A percentile compares a stretch with the other conserved stretches of the same genome.
phyloP scores from a whole-genome alignment of 2,113 vertebrate genomes.

The Alligator sinensis region DNA sequence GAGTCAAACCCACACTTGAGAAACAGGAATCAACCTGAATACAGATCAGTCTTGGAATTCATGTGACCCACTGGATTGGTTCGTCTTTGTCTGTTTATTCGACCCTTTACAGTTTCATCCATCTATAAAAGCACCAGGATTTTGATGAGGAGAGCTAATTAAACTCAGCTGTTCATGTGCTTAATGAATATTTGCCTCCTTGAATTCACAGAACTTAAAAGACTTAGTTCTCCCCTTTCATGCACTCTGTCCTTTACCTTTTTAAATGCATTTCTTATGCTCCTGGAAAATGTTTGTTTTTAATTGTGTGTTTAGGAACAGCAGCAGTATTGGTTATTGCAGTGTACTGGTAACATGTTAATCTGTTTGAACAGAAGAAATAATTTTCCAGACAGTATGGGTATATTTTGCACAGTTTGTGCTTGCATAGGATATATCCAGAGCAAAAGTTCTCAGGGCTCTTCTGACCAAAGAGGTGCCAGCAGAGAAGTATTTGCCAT shows the following conservation, averaged over 20 bases:
- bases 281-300: not conserved
- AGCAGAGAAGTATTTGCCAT: not conserved
- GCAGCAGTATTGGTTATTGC: not conserved
- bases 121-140: not conserved
- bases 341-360: conserved; percentile 17
- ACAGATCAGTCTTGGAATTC: conserved; percentile 31
- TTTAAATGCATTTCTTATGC: not conserved
- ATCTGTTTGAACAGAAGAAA: not conserved
- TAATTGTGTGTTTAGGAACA: conserved; percentile 5
- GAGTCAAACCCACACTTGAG: not conserved
- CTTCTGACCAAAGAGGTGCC: not conserved
- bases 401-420: not conserved
- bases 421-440: conserved; percentile 14
- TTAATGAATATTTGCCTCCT: conserved; percentile 2
- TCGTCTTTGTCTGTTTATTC: not conserved
- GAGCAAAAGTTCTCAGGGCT: conserved; percentile 30
- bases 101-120: not conserved
- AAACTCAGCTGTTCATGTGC: not conserved
- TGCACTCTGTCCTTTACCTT: conserved; percentile 24
- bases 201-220: conserved; percentile 27
- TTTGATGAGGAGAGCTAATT: not conserved
- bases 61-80: not conserved
- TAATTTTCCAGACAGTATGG: not conserved
- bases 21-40: not conserved
- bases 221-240: not conserved